phyloP scores from a whole-genome alignment of 1,140 invertebrate species.

The Leucophenga varia region DNA sequence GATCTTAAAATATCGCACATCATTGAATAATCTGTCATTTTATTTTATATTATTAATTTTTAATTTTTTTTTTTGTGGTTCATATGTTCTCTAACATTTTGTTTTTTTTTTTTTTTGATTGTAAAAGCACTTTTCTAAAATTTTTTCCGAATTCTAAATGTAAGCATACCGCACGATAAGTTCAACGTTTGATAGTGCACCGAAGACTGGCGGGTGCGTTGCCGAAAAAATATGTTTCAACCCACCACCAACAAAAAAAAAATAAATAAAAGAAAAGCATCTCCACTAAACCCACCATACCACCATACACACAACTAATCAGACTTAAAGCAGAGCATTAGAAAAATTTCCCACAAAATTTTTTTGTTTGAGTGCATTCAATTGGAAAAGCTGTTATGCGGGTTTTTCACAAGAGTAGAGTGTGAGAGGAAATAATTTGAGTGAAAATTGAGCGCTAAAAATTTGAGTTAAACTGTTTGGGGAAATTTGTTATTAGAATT shows the following conservation, averaged over 20 bases:
- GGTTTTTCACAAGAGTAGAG: background rate
- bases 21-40: slow-evolving; percentile 43
- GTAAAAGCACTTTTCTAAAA: no score
- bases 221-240: slow-evolving; percentile 34
- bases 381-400: slow-evolving; percentile 25
- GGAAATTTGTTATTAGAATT: no score
- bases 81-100: background rate
- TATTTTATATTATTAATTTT: slow-evolving; percentile 1
- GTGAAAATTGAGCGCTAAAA: background rate
- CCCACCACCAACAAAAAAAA: slow-evolving; percentile 17
- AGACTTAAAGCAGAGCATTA: slow-evolving; percentile 14
- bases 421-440: slow-evolving; percentile 17
- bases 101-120: background rate
- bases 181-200: slow-evolving; percentile 38
- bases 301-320: background rate
- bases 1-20: slow-evolving; percentile 47
- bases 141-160: no score
- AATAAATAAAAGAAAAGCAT: slow-evolving; percentile 19
- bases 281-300: slow-evolving; percentile 30
- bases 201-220: slow-evolving; percentile 51
- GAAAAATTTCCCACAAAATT: slow-evolving; percentile 27
- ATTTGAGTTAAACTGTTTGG: no score
- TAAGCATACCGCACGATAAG: slow-evolving; percentile 27
- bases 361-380: slow-evolving; percentile 13
- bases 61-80: slow-evolving; percentile 2